These are phyloP conservation scores for Metacarcinus magister DNA, from an alignment of 2,888 invertebrate species.

Conservation along the genomic window DNA sequence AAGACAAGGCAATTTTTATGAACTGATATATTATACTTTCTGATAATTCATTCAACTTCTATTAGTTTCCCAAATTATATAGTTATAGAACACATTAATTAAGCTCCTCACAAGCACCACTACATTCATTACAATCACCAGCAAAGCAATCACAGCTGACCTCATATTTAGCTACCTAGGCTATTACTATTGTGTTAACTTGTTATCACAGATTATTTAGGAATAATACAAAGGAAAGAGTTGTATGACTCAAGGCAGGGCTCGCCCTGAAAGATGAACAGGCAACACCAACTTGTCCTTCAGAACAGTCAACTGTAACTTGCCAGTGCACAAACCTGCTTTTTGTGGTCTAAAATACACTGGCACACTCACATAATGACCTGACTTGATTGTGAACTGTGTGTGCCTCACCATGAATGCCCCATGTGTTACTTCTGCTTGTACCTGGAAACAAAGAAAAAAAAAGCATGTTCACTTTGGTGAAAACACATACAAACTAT, in stretches of 20 bases:
- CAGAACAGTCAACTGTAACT: slow-evolving; percentile 57
- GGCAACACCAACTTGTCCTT: neutral
- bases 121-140: neutral
- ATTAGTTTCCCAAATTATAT: neutral
- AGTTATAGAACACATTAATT: neutral
- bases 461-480: neutral
- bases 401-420: slow-evolving; percentile 68
- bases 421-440: slow-evolving; percentile 47
- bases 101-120: neutral
- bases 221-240: neutral
- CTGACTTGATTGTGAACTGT: slow-evolving; percentile 68
- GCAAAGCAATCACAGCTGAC: neutral
- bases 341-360: slow-evolving; percentile 72
- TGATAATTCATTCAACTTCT: neutral
- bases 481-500: neutral
- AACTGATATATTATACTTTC: neutral
- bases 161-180: neutral
- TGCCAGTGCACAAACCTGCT: slow-evolving; percentile 36
- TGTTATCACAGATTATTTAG: slow-evolving; percentile 3
- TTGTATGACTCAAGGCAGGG: neutral
- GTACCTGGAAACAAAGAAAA: slow-evolving; percentile 60
- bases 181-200: neutral
- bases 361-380: slow-evolving; percentile 71
- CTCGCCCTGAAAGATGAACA: slow-evolving; percentile 66
- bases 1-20: too few species aligned